Evolutionary conservation across 1,140 invertebrate species (phyloP).

Genomic region (Drosophila pectinifera): DNA sequence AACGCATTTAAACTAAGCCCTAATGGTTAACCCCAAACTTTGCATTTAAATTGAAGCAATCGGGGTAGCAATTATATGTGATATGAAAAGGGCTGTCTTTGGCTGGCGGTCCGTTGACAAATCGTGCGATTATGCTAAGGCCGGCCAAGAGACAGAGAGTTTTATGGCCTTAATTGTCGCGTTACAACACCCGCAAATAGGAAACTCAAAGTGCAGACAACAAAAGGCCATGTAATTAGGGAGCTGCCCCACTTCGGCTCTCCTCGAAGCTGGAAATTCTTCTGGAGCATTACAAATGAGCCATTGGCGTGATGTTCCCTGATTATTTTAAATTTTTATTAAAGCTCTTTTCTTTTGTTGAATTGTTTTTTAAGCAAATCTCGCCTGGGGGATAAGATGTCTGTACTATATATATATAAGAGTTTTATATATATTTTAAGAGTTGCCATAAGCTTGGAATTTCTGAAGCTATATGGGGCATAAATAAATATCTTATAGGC

Average conservation of each 20-base stretch:
- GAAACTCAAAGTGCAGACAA: conserved; percentile 41
- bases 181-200: conserved; percentile 38
- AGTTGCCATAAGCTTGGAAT: neutral
- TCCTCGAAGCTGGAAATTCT: conserved; percentile 19
- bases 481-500: neutral
- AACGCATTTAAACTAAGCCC: conserved; percentile 60
- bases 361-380: conserved; percentile 79
- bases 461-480: conserved; percentile 32
- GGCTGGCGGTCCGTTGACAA: conserved; percentile 54
- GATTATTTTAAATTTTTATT: conserved; percentile 68
- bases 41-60: conserved; percentile 63
- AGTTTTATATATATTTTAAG: neutral
- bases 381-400: conserved; percentile 13
- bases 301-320: conserved; percentile 66
- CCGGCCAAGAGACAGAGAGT: conserved; percentile 19
- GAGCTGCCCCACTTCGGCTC: neutral
- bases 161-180: conserved; percentile 71
- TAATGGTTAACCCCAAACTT: conserved; percentile 48
- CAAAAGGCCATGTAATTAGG: conserved; percentile 65
- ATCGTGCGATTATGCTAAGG: conserved; percentile 72
- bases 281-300: conserved; percentile 79
- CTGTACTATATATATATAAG: conserved; percentile 6
- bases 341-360: conserved; percentile 44
- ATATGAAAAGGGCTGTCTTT: conserved; percentile 56
- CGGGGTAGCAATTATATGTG: conserved; percentile 39